Evolutionary conservation across 2,113 vertebrate species (phyloP), one percentile per base, ranked within the genome.

Genomic region (Rhea americana): DNA sequence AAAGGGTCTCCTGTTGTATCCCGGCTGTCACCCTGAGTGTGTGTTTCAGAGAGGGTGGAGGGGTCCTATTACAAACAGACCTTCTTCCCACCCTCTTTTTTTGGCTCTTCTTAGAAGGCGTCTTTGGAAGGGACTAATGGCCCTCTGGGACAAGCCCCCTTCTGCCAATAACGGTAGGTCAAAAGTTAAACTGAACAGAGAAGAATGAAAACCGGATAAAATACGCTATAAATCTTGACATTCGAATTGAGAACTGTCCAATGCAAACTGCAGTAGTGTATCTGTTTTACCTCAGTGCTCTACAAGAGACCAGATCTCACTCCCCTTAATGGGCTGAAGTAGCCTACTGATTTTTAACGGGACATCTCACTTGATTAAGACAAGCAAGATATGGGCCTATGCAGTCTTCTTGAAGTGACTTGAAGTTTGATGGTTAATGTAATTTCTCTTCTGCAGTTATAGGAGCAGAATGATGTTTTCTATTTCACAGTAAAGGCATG

Each of bases 241-340:
- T 95, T 96, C 92, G 95, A 95, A 96, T 87, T 96, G 94, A 96
- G 93, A 95, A 91, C 77, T 93, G 86, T 92, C 94, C 92, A 95
- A 59, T 86, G 83, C 90, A 93, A 93, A 94, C 93, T 96, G 90
- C 86, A 87, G 26, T 24, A 47, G 71, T 89, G 88, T 70, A 76
- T 95, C 93, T 96, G 95, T 10, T 94, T 96, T 95, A 80, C 92
- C 94, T 96, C 95, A 95, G 1, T 87, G 86, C 83, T 84, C 62
- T 87, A 18, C n/a, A 8, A 82, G 92, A 89, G 83, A n/a, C 66
- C 80, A 63, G 90, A 87, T 79, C 78, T 37, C 3, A 6, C 59
- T 87, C 91, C 82, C 55, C n/a, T 93, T 91, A 80, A 87, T 79
- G 81, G 74, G 80, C 82, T 65, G 62, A 58, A 82, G 58, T 76